phyloP scores from a whole-genome alignment of 2,888 invertebrate genomes.

The Cephus nigrinus region DNA sequence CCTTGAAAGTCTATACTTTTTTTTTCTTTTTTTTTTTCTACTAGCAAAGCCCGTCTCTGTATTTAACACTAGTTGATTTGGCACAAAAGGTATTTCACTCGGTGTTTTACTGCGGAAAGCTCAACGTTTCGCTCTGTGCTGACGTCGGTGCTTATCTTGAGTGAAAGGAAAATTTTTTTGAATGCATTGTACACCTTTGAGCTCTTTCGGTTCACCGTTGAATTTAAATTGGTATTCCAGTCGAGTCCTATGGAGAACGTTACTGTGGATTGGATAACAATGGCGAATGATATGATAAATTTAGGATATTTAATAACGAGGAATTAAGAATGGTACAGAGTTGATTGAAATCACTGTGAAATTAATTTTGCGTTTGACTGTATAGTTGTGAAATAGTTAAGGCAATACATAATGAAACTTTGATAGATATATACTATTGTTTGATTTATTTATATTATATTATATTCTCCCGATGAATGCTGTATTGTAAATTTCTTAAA shows the following conservation, averaged over 20 bases:
- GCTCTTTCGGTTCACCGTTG: constrained; percentile 9
- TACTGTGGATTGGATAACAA: background rate
- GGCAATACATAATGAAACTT: background rate
- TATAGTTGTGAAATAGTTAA: background rate
- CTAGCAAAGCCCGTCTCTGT: background rate
- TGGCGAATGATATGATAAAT: background rate
- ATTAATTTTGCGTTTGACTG: background rate
- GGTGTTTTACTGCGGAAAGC: background rate
- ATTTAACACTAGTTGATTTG: constrained; percentile 24
- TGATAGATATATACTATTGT: background rate
- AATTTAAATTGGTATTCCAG: constrained; percentile 36
- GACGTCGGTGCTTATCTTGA: background rate
- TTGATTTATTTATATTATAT: background rate
- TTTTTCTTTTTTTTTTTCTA: background rate
- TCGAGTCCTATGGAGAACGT: constrained; percentile 4
- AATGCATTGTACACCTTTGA: background rate
- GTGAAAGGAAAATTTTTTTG: background rate
- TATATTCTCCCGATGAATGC: background rate
- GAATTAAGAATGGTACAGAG: background rate
- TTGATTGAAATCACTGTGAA: background rate
- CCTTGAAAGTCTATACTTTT: background rate
- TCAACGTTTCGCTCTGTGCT: background rate
- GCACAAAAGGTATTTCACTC: constrained; percentile 12
- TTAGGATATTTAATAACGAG: background rate
- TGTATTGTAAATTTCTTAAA: background rate